phyloP scores from a whole-genome alignment of 2,113 vertebrate genomes.

The Scomber japonicus region DNA sequence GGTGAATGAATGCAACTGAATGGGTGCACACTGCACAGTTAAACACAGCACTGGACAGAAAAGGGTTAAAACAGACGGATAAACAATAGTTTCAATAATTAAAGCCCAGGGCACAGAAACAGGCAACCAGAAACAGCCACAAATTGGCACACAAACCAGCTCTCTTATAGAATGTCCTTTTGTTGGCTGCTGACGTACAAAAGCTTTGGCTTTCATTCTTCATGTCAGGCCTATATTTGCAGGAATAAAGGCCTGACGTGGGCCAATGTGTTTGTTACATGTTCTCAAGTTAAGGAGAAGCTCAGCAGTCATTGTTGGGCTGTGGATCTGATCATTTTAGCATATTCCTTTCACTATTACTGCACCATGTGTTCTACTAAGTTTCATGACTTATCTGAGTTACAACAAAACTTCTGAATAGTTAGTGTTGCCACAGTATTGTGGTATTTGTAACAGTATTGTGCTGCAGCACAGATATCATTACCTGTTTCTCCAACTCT shows the following conservation, averaged over 20 bases:
- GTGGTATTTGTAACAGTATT: constrained; percentile 44
- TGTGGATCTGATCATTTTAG: background rate
- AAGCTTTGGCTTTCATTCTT: constrained; percentile 32
- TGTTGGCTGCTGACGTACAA: constrained; percentile 34
- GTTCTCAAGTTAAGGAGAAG: background rate
- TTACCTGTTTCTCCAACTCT: constrained; percentile 40
- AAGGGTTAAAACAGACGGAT: constrained; percentile 53
- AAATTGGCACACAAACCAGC: constrained; percentile 35
- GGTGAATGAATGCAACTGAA: constrained; percentile 14
- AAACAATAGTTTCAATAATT: constrained; percentile 67
- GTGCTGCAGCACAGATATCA: constrained; percentile 50
- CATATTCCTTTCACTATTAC: constrained; percentile 5
- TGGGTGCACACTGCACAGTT: background rate
- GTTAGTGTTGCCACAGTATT: constrained; percentile 17
- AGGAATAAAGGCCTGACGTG: background rate
- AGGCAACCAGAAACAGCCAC: constrained; percentile 10
- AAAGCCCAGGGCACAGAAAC: constrained; percentile 47
- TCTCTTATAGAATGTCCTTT: constrained; percentile 20
- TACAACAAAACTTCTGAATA: constrained; percentile 15
- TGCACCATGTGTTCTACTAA: background rate
- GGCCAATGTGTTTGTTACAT: constrained; percentile 3
- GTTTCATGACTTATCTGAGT: constrained; percentile 3
- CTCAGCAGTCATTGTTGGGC: background rate
- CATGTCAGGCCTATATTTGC: constrained; percentile 1
- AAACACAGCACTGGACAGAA: background rate